Evolutionary conservation across 2,113 vertebrate species (phyloP).

Genomic region (Ictalurus furcatus): DNA sequence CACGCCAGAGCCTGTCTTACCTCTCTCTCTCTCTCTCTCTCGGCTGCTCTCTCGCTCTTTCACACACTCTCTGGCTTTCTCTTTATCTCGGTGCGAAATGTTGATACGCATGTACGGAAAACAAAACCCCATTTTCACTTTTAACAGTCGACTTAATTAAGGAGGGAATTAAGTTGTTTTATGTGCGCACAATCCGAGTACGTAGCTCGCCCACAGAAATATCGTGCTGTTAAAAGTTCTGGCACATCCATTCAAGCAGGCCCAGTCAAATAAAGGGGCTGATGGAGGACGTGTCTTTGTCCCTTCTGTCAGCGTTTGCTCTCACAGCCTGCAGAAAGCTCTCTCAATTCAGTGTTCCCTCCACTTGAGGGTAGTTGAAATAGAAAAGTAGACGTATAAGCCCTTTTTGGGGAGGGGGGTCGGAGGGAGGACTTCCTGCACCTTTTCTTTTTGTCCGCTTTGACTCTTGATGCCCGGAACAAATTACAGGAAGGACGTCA

Average conservation of each 20-base stretch:
- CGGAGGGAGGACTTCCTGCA: not conserved
- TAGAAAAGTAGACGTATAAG: not conserved
- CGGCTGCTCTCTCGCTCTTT: not conserved
- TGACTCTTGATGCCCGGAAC: constrained; percentile 9
- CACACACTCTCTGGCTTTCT: constrained; percentile 8
- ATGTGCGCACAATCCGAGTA: not conserved
- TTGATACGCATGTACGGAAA: constrained; percentile 60
- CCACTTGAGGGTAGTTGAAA: not conserved
- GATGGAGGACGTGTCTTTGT: constrained; percentile 13
- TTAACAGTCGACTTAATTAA: constrained; percentile 64
- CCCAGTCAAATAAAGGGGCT: not conserved
- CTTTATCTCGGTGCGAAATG: constrained; percentile 46
- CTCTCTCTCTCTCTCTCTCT: constrained; percentile 3
- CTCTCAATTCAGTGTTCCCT: constrained; percentile 24
- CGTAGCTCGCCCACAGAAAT: not conserved
- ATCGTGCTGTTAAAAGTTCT: constrained; percentile 14
- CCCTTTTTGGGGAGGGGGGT: not conserved
- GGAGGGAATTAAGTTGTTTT: constrained; percentile 62
- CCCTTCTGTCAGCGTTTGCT: constrained; percentile 23
- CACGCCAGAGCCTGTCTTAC: constrained; percentile 30
- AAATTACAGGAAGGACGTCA: constrained; percentile 18
- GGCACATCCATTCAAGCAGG: not conserved
- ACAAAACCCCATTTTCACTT: constrained; percentile 67
- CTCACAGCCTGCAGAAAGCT: constrained; percentile 20
- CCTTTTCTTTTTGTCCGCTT: not conserved